Conservation (phyloP, 1,140 invertebrate genomes). For the Pectinophora gossypiella region DNA sequence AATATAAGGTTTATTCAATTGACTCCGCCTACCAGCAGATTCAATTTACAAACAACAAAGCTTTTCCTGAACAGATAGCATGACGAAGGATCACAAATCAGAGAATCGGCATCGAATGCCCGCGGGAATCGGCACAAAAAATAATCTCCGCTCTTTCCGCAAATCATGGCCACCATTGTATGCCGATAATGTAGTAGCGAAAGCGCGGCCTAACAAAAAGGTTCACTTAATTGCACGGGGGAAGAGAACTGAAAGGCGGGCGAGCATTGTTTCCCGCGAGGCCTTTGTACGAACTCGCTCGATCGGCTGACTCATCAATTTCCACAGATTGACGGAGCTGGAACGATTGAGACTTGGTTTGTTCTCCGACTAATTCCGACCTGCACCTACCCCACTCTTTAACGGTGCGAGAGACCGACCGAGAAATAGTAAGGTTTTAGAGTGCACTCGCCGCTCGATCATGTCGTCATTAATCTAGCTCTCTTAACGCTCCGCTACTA, state of each 20-base stretch:
- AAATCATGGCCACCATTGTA: constrained; percentile 68
- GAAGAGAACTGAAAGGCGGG: constrained; percentile 57
- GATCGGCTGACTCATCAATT: constrained; percentile 67
- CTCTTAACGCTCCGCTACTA: background rate
- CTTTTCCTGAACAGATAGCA: constrained; percentile 33
- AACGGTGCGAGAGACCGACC: background rate
- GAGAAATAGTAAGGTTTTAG: constrained; percentile 9
- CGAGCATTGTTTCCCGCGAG: constrained; percentile 56
- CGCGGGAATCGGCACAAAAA: constrained; percentile 37
- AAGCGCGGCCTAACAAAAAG: constrained; percentile 62
- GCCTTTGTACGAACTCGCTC: constrained; percentile 45
- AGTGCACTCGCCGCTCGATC: constrained; percentile 13
- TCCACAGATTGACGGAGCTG: constrained; percentile 46
- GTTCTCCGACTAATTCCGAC: constrained; percentile 37
- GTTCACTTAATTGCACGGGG: constrained; percentile 63
- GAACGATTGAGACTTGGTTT: constrained; percentile 53
- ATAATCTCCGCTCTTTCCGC: constrained; percentile 63
- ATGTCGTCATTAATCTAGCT: constrained; percentile 17
- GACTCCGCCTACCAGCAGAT: too few relatives aligned
- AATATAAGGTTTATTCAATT: too few relatives aligned
- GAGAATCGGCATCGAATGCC: constrained; percentile 30
- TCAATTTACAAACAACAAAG: constrained; percentile 35
- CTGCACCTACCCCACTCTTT: constrained; percentile 2
- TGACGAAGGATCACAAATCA: constrained; percentile 54
- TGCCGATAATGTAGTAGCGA: constrained; percentile 64